These are phyloP conservation scores for Diloba caeruleocephala DNA, from an alignment of 2,888 invertebrate species.

Conservation along the genomic window DNA sequence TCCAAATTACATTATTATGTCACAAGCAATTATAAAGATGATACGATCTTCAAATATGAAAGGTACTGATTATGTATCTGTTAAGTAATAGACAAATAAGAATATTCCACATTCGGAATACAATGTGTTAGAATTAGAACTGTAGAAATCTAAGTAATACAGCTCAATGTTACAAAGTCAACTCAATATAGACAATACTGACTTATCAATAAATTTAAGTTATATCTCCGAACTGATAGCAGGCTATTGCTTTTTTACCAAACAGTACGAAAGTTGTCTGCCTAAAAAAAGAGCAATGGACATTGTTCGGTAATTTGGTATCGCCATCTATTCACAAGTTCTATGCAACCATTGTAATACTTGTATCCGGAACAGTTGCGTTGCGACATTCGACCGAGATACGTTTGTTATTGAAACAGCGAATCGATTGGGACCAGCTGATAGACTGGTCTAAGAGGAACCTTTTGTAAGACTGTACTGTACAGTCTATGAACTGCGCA, in stretches of 20 bases:
- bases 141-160: constrained; percentile 13
- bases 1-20: neutral
- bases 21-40: neutral
- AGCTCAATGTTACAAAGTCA: neutral
- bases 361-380: constrained; percentile 37
- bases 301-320: neutral
- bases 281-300: neutral
- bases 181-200: no score
- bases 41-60: constrained; percentile 6
- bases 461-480: constrained; percentile 14
- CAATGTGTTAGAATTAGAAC: constrained; percentile 5
- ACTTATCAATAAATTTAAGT: no score
- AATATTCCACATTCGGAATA: no score
- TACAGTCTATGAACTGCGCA: no score
- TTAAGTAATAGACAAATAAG: neutral
- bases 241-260: neutral
- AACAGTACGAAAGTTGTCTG: neutral
- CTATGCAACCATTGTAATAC: constrained; percentile 24
- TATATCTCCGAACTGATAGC: neutral
- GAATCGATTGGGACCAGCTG: constrained; percentile 36
- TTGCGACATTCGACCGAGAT: constrained; percentile 46
- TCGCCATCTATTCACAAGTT: constrained; percentile 23
- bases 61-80: constrained; percentile 2
- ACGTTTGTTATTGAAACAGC: constrained; percentile 36
- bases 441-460: constrained; percentile 15